Evolutionary conservation across 2,113 vertebrate species (phyloP).

Genomic region (Leptobrachium leishanense): DNA sequence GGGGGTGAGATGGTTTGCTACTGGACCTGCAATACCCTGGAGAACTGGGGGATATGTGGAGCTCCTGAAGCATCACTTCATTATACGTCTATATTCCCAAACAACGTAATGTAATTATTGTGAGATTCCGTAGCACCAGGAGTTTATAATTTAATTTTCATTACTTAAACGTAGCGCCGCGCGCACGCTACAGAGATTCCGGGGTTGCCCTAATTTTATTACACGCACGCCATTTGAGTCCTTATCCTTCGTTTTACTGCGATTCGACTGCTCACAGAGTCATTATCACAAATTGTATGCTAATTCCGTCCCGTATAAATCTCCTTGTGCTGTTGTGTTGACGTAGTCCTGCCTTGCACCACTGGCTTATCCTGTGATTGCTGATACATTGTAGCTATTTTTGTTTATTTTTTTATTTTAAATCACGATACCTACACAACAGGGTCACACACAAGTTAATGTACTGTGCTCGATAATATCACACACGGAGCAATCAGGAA

Average conservation of each 20-base stretch:
- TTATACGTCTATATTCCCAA: too few relatives aligned
- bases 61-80: too few relatives aligned
- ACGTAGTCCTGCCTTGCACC: neutral
- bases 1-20: too few relatives aligned
- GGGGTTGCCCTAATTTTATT: neutral
- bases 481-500: neutral
- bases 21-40: too few relatives aligned
- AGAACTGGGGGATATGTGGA: too few relatives aligned
- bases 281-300: neutral
- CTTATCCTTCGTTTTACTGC: constrained; percentile 1
- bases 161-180: neutral
- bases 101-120: too few relatives aligned
- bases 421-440: neutral
- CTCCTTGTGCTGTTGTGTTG: neutral
- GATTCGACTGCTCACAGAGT: neutral
- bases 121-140: too few relatives aligned
- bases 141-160: too few relatives aligned
- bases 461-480: constrained; percentile 7
- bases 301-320: constrained; percentile 7
- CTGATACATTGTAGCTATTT: neutral
- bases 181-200: neutral
- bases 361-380: neutral
- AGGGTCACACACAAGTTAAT: constrained; percentile 6
- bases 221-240: neutral
- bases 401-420: neutral